phyloP scores from a whole-genome alignment of 2,888 invertebrate genomes.

The Eristalinus aeneus region DNA sequence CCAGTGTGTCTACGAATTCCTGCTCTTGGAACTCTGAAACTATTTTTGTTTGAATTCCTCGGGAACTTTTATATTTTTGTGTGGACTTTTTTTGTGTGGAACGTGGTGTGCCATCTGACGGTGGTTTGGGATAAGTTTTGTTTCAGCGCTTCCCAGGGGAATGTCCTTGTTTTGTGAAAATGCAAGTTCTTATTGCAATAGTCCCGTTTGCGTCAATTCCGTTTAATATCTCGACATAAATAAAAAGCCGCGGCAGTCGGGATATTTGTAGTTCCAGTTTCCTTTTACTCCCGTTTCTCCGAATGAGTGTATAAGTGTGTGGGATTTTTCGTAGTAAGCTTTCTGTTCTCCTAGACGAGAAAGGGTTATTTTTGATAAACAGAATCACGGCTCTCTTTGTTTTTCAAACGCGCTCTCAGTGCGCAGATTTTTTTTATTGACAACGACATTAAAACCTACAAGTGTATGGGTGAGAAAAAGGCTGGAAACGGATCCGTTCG shows the following conservation, averaged over 20 bases:
- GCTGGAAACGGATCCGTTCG: constrained; percentile 60
- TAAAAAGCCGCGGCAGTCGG: constrained; percentile 31
- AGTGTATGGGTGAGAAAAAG: constrained; percentile 7
- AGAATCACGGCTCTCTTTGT: background rate
- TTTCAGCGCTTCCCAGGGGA: constrained; percentile 24
- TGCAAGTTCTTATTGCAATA: constrained; percentile 61
- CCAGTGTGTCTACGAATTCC: constrained; percentile 18
- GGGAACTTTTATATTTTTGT: constrained; percentile 39
- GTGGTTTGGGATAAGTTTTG: constrained; percentile 10
- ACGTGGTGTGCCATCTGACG: background rate
- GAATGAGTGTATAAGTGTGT: no score
- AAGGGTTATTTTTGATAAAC: no score
- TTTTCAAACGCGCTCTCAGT: background rate
- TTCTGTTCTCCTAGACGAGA: constrained; percentile 51
- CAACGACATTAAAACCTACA: no score
- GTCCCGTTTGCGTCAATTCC: constrained; percentile 62
- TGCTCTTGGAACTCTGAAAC: background rate
- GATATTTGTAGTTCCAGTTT: background rate
- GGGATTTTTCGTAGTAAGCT: constrained; percentile 39
- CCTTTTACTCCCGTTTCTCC: no score
- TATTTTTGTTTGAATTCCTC: background rate
- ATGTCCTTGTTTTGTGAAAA: constrained; percentile 55
- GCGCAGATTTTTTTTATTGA: constrained; percentile 48
- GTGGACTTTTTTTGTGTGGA: background rate
- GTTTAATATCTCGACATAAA: constrained; percentile 69